These are phyloP conservation scores for Eremophila alpestris DNA, from an alignment of 2,797 vertebrate species.

Conservation along the genomic window DNA sequence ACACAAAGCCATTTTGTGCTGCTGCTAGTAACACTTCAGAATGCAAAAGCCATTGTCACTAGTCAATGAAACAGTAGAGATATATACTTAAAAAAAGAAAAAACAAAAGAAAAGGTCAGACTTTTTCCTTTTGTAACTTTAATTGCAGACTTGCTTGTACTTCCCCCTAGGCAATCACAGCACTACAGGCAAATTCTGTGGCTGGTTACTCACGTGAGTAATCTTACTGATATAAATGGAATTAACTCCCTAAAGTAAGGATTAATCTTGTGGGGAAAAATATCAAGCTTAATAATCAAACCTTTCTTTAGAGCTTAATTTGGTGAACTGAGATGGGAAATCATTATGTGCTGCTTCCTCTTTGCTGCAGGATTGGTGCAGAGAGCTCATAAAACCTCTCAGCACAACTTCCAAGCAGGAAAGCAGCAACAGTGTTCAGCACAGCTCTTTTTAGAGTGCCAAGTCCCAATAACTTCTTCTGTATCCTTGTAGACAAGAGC, in stretches of 20 bases:
- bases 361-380: background rate
- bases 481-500: background rate
- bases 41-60: background rate
- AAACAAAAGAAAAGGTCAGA: slow-evolving; percentile 5
- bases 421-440: background rate
- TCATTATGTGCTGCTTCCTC: slow-evolving; percentile 1
- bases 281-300: slow-evolving; percentile 51
- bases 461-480: background rate
- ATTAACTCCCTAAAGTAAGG: slow-evolving; percentile 42
- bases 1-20: background rate
- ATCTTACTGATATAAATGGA: slow-evolving; percentile 34
- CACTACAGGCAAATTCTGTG: slow-evolving; percentile 27
- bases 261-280: slow-evolving; percentile 36
- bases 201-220: slow-evolving; percentile 48
- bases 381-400: background rate
- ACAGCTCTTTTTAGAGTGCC: background rate
- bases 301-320: slow-evolving; percentile 6
- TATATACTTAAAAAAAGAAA: background rate
- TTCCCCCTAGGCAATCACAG: slow-evolving; percentile 57
- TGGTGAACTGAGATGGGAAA: background rate
- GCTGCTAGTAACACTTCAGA: background rate
- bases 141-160: slow-evolving; percentile 40
- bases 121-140: slow-evolving; percentile 51
- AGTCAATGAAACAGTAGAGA: background rate
- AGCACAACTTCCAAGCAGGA: background rate